These are phyloP conservation scores for Cassiopea xamachana DNA, from an alignment of 30 jellyfish, hydroid and myxozoan genomes.

Conservation along the genomic window DNA sequence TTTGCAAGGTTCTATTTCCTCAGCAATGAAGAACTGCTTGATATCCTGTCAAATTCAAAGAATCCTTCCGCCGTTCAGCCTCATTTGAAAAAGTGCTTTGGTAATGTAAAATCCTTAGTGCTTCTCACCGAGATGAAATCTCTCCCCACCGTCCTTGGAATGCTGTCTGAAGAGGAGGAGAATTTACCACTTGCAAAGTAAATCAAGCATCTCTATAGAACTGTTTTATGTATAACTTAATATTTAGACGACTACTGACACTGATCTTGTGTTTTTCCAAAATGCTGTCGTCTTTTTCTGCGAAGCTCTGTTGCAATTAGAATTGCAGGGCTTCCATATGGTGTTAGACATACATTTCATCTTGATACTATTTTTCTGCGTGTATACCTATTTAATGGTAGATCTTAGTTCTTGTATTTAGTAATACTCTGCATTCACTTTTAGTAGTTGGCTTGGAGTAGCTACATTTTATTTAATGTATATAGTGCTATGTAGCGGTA, in stretches of 20 bases:
- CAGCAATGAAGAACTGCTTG: conserved; percentile 92
- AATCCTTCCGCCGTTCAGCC: conserved; percentile 83
- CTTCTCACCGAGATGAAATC: conserved; percentile 62
- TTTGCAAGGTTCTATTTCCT: conserved; percentile 90
- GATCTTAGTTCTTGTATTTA: too few relatives aligned
- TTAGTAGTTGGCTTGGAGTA: too few relatives aligned
- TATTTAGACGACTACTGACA: not conserved
- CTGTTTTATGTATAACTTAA: not conserved
- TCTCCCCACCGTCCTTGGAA: conserved; percentile 66
- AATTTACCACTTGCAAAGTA: conserved; percentile 71
- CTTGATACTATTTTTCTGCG: too few relatives aligned
- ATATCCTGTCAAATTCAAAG: conserved; percentile 85
- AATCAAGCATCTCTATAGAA: not conserved
- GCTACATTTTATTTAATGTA: too few relatives aligned
- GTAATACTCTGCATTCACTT: too few relatives aligned
- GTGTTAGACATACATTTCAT: too few relatives aligned
- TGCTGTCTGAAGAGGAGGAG: conserved; percentile 85
- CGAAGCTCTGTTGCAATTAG: too few relatives aligned
- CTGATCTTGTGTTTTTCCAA: too few relatives aligned
- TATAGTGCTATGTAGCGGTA: too few relatives aligned
- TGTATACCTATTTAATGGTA: too few relatives aligned
- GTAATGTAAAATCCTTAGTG: conserved; percentile 73
- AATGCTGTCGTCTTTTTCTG: too few relatives aligned
- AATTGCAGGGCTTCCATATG: too few relatives aligned
- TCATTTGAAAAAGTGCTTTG: conserved; percentile 83